Percentiles rank a stretch among this genome's conserved stretches.
These are phyloP conservation scores for Ptychochromis oligacanthus DNA, from an alignment of 2,113 vertebrate species.

Conservation along the genomic window DNA sequence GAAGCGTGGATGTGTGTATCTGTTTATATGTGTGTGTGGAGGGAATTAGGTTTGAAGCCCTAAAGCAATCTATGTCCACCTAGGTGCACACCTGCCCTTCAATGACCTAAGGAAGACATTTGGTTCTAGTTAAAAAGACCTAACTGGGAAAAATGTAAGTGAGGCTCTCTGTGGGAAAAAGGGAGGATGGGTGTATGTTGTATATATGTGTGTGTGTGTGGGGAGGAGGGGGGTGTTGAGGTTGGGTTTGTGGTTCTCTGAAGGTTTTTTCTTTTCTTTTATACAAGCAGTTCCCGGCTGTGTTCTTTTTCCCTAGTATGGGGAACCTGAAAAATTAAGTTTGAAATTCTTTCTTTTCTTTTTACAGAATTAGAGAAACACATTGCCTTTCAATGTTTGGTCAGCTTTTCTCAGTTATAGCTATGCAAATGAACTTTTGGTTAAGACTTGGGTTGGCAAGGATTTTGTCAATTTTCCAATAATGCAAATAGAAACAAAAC, in stretches of 20 bases:
- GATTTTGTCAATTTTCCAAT: background rate
- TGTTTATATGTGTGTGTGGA: background rate
- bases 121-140: constrained; percentile 72
- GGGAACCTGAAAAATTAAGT: background rate
- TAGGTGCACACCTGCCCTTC: constrained; percentile 72
- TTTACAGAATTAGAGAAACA: too few species aligned
- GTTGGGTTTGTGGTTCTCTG: constrained; percentile 45
- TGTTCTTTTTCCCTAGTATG: background rate
- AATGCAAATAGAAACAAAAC: background rate
- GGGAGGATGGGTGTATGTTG: constrained; percentile 17
- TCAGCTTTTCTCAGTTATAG: background rate
- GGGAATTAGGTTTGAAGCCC: constrained; percentile 19
- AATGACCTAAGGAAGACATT: constrained; percentile 75
- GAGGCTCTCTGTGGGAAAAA: constrained; percentile 54
- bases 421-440: background rate
- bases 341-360: background rate
- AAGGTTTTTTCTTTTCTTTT: constrained; percentile 45
- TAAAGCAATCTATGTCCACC: constrained; percentile 57
- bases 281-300: background rate
- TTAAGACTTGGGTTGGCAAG: background rate
- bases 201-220: background rate
- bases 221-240: constrained; percentile 34
- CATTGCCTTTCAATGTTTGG: background rate
- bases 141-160: constrained; percentile 49
- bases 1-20: constrained; percentile 1